Evolutionary conservation across 1,140 invertebrate genomes (phyloP).

Genomic region (Galendromus occidentalis): DNA sequence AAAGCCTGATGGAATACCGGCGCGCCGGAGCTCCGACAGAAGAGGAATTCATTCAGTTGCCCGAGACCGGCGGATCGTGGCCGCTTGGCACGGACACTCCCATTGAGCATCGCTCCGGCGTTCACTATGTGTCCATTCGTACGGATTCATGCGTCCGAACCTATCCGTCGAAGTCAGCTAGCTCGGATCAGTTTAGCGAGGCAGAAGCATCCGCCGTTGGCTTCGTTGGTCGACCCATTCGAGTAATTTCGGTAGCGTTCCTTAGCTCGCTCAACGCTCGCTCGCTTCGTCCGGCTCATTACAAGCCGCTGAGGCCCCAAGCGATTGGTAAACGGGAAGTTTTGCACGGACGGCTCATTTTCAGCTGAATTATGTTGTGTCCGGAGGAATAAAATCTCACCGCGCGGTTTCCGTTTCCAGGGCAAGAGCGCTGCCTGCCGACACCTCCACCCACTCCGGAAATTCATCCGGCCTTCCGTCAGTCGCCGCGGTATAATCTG

Average conservation of each 20-base stretch:
- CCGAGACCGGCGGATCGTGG: too few species aligned
- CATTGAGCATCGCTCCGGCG: not conserved
- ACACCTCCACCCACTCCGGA: not conserved
- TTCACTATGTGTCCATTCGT: not conserved
- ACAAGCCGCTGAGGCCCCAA: too few species aligned
- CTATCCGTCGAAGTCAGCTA: not conserved
- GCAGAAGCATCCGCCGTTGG: not conserved
- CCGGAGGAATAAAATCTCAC: too few species aligned
- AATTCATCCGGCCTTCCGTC: not conserved
- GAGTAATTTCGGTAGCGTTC: conserved; percentile 7
- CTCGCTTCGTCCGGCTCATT: too few species aligned
- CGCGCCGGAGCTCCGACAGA: too few species aligned
- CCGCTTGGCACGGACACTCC: not conserved
- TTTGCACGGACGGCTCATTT: too few species aligned
- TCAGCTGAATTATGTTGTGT: too few species aligned
- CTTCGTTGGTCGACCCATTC: not conserved
- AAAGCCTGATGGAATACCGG: too few species aligned
- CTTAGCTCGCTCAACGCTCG: not conserved
- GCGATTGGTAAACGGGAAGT: too few species aligned
- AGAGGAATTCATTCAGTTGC: too few species aligned
- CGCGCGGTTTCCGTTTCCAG: not conserved
- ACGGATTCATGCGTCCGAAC: not conserved
- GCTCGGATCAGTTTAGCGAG: too few species aligned
- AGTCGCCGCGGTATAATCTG: not conserved
- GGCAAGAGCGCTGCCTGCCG: not conserved